phyloP scores from a whole-genome alignment of 2,113 vertebrate species.

The Conger conger region DNA sequence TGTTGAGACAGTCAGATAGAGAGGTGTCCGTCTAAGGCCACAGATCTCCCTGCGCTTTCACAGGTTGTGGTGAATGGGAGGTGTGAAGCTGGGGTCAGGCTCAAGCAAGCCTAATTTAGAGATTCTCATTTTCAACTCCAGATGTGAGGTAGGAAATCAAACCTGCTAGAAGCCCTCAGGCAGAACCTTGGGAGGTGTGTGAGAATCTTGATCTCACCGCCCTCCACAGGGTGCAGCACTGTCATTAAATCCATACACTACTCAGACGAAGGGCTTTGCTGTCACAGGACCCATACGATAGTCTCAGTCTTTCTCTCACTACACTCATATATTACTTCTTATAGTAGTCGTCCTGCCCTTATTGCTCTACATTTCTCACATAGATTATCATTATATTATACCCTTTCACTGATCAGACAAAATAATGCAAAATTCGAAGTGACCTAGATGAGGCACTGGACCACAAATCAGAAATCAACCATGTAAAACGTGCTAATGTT shows the following conservation, averaged over 20 bases:
- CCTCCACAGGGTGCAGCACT: slow-evolving; percentile 9
- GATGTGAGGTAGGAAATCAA: slow-evolving; percentile 70
- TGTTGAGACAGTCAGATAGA: not conserved
- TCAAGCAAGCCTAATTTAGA: slow-evolving; percentile 73
- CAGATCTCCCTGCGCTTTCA: slow-evolving; percentile 52
- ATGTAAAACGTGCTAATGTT: not conserved
- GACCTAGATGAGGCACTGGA: too few species aligned
- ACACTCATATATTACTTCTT: not conserved
- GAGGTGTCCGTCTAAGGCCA: slow-evolving; percentile 15
- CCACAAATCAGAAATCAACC: not conserved
- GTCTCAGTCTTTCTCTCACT: not conserved
- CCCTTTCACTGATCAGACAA: not conserved
- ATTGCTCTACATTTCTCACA: not conserved
- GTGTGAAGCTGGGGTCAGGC: slow-evolving; percentile 75
- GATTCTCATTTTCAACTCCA: slow-evolving; percentile 76
- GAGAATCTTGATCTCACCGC: slow-evolving; percentile 63
- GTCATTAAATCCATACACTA: not conserved
- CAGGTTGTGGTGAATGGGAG: slow-evolving; percentile 61
- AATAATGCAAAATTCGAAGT: too few species aligned
- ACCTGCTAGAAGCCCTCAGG: slow-evolving; percentile 76
- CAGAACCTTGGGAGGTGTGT: slow-evolving; percentile 73
- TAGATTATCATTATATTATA: not conserved
- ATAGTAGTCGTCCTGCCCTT: not conserved
- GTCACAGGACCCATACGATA: not conserved
- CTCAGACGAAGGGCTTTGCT: not conserved